phyloP scores from a whole-genome alignment of 1,140 invertebrate genomes.

The Ephestia elutella region DNA sequence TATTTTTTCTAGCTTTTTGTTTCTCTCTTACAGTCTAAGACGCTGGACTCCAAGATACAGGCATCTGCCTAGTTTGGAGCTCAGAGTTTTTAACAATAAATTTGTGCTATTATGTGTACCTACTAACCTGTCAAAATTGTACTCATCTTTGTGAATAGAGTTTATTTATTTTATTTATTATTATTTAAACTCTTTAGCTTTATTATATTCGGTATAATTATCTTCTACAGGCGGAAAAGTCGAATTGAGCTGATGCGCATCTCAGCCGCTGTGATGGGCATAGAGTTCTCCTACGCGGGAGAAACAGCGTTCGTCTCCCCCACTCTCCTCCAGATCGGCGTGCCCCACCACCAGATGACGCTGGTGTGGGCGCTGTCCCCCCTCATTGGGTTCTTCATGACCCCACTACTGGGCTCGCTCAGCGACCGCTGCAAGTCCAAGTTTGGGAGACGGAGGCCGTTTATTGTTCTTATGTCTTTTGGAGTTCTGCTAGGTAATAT shows the following conservation, averaged over 20 bases:
- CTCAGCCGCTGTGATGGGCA: conserved; percentile 96
- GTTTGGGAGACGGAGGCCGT: conserved; percentile 90
- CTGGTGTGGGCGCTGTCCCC: conserved; percentile 96
- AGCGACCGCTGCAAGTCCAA: conserved; percentile 90
- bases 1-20: no score
- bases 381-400: conserved; percentile 93
- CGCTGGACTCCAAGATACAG: no score
- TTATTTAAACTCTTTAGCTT: no score
- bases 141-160: no score
- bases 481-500: conserved; percentile 88
- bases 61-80: no score
- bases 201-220: not conserved
- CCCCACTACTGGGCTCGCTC: conserved; percentile 92
- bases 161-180: no score
- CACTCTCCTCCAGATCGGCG: conserved; percentile 93
- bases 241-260: conserved; percentile 88
- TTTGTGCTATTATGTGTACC: no score
- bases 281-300: conserved; percentile 97
- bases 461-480: conserved; percentile 91
- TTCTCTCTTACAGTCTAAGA: no score
- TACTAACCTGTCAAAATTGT: no score
- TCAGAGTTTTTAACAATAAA: no score
- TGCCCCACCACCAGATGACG: conserved; percentile 93
- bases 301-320: conserved; percentile 98
- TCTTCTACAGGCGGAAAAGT: conserved; percentile 81